Evolutionary conservation across 2,888 invertebrate species (phyloP).

Genomic region (Lochmaea crataegi): DNA sequence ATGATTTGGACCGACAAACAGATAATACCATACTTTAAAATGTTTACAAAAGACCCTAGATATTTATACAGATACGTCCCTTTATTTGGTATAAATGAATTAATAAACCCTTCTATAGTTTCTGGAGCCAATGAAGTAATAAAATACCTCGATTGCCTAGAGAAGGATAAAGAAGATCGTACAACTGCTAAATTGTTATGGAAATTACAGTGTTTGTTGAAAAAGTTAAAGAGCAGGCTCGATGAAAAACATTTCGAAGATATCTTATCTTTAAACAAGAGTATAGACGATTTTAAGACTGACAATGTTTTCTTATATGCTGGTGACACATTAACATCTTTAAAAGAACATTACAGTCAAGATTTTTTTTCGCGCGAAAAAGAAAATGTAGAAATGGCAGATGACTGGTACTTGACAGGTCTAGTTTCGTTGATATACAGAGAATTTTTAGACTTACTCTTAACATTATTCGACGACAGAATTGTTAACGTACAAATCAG

Average conservation of each 20-base stretch:
- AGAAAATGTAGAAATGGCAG: slow-evolving; percentile 39
- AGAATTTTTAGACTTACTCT: slow-evolving; percentile 53
- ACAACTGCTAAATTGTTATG: slow-evolving; percentile 37
- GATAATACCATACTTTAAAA: slow-evolving; percentile 56
- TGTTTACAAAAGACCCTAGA: slow-evolving; percentile 54
- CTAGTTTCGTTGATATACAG: slow-evolving; percentile 53
- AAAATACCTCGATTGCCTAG: slow-evolving; percentile 50
- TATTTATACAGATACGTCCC: slow-evolving; percentile 59
- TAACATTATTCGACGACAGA: slow-evolving; percentile 54
- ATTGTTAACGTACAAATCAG: slow-evolving; percentile 57
- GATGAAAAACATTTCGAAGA: slow-evolving; percentile 47
- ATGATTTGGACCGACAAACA: slow-evolving; percentile 57
- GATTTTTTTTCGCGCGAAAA: slow-evolving; percentile 44
- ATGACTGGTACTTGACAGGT: slow-evolving; percentile 55
- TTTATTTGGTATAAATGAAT: slow-evolving; percentile 60
- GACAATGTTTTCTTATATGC: slow-evolving; percentile 56
- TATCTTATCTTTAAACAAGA: slow-evolving; percentile 44
- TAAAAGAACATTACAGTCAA: slow-evolving; percentile 47
- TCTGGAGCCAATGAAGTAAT: slow-evolving; percentile 20
- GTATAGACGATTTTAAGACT: slow-evolving; percentile 49
- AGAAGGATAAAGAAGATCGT: slow-evolving; percentile 37
- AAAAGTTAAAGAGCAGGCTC: slow-evolving; percentile 50
- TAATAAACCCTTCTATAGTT: slow-evolving; percentile 56
- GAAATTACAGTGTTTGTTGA: slow-evolving; percentile 37
- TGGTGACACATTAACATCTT: slow-evolving; percentile 57